Evolutionary conservation across 2,888 invertebrate species (phyloP), one percentile per base, ranked within the genome.

Genomic region (Tiphia femorata): DNA sequence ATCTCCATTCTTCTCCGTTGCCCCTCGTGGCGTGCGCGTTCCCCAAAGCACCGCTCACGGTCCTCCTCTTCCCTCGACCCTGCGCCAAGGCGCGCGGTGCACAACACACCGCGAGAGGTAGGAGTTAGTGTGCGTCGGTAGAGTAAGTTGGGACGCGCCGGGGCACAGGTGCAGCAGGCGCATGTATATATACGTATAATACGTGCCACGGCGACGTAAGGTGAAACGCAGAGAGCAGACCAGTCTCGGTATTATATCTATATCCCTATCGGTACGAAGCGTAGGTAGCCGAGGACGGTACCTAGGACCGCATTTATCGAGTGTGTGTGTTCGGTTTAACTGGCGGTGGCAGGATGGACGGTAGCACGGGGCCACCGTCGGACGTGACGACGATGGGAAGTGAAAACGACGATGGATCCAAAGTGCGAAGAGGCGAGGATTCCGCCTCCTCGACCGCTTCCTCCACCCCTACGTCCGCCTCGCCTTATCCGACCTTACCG

Each of bases 371-470:
- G 40, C 67, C 73, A 58, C 70, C 73, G 61, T 68, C 75, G 49
- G 76, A 77, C 68, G 64, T 72, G 54, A 68, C 70, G 62, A 70
- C 76, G 49, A 72, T 74, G 68, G 74, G 68, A 42, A 67, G 63
- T 40, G 66, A 70, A 25, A 74, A 68, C 41, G 67, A 74, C 43
- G 53, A 62, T 3, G 65, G 38, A 42, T 49, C 64, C 27, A 66
- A 63, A 41, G 42, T 49, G 10, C 57, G 38, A 62, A 53, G 51
- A 16, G 35, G 33, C 44, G 12, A 52, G 48, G 52, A 49, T 5
- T 51, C 40, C 16, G n/a, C 27, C 8, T 38, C 48, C 2, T 25
- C 48, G 3, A 7, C 19, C 46, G 12, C 46, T 3, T 19, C 41
- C 16, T 14, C 14, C 20, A 30, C 42, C 12, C 30, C n/a, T 12